Base-by-base conservation (phyloP, 2,797 vertebrate species). In the Sebastes variabilis region DNA sequence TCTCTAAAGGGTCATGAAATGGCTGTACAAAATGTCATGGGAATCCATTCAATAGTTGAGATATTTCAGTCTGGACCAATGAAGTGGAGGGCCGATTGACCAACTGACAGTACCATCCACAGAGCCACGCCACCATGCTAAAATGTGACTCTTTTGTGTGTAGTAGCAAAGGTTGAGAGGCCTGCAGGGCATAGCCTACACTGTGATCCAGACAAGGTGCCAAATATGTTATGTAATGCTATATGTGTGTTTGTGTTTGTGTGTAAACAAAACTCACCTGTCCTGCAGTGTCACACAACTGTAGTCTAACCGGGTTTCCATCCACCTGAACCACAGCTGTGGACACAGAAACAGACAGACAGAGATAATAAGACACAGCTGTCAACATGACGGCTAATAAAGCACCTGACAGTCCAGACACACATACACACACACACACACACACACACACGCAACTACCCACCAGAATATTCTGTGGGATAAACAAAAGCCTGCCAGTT, bases 281-380 rank as follows among this genome's bases (percentile, higher is more conserved):
- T 90, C 97, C 97, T 9, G 97, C 97, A 2, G 97, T 97, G 93
- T 97, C 97, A 74, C 96, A 97, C 55, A 97, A 89, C 91, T 97
- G 96, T 42, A 97, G 93, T 86, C 96, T 92, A 5, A 97, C 95
- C 0, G 97, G 97, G 81, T 88, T 95, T 64, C 96, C 96, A 18
- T 96, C 96, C 80, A 97, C 97, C 82, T 97, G 96, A 77, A 97
- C 96, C 52, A 97, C 95, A 71, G 97, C 97, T 97, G 92, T 13
- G 67, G 87, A 86, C 58, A 88, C 78, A 91, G 29, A 90, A 76
- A 81, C 46, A 81, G 36, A 88, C 30, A 72, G 34, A 75, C 54
- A 72, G 65, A 87, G 60, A 79, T 52, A 78, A 80, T 90, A 67
- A 87, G 85, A 80, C 80, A 80, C 86, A 87, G 87, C 87, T 86